These are phyloP conservation scores for Dicyrtoma fusca DNA, from an alignment of 2,888 invertebrate genomes.

Conservation along the genomic window DNA sequence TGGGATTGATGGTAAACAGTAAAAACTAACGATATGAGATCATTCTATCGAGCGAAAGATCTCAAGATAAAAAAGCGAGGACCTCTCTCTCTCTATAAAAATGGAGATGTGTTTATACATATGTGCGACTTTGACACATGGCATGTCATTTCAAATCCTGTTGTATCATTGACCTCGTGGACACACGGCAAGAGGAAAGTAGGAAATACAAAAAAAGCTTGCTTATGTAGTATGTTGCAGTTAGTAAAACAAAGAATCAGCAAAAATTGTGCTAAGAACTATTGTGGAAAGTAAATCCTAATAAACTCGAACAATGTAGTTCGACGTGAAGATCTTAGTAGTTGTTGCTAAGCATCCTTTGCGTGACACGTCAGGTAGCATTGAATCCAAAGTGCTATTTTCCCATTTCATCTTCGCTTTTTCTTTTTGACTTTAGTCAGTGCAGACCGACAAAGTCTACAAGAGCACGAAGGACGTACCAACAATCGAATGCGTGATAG, in stretches of 20 bases:
- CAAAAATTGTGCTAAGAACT: background rate
- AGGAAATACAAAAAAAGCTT: too few species aligned
- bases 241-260: background rate
- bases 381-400: constrained; percentile 10
- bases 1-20: too few species aligned
- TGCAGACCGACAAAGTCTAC: background rate
- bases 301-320: background rate
- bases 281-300: background rate
- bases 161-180: too few species aligned
- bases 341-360: constrained; percentile 10
- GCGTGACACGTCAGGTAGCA: constrained; percentile 25
- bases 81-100: too few species aligned
- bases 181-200: too few species aligned
- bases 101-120: too few species aligned
- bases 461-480: too few species aligned
- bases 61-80: too few species aligned
- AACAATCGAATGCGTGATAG: constrained; percentile 11
- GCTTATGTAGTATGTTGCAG: background rate
- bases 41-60: too few species aligned
- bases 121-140: too few species aligned
- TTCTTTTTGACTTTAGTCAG: background rate
- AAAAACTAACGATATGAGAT: too few species aligned
- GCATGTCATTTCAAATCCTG: too few species aligned
- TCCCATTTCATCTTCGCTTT: constrained; percentile 14
- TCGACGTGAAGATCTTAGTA: constrained; percentile 7